phyloP scores from a whole-genome alignment of 2,888 invertebrate genomes.

The Catocala nupta region DNA sequence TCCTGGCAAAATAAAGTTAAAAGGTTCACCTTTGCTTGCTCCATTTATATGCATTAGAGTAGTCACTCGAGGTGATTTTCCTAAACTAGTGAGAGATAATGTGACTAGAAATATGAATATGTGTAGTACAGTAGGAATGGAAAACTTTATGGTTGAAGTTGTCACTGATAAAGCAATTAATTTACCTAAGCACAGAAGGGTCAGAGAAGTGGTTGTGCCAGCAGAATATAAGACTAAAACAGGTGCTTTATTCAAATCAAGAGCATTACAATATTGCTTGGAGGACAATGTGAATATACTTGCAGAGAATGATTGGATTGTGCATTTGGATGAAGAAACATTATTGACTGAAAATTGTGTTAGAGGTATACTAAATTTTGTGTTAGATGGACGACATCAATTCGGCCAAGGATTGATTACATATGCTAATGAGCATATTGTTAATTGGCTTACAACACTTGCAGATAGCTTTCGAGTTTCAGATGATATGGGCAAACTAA shows the following conservation, averaged over 20 bases:
- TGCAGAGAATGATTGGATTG: conserved; percentile 97
- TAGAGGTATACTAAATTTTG: conserved; percentile 96
- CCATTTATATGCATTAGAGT: conserved; percentile 98
- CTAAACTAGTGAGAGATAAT: conserved; percentile 95
- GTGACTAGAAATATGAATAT: conserved; percentile 95
- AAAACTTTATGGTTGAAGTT: conserved; percentile 98
- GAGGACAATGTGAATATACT: conserved; percentile 95
- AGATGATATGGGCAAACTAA: conserved; percentile 98
- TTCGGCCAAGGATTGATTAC: conserved; percentile 98
- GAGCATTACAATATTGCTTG: conserved; percentile 97
- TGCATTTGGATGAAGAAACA: conserved; percentile 99
- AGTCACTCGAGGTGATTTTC: conserved; percentile 97
- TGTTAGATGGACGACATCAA: conserved; percentile 96
- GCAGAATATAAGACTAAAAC: conserved; percentile 94
- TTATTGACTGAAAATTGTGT: conserved; percentile 96
- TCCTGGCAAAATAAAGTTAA: conserved; percentile 95
- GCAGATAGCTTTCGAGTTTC: conserved; percentile 98
- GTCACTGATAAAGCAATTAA: conserved; percentile 96
- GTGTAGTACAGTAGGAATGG: conserved; percentile 95
- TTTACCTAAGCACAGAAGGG: conserved; percentile 92
- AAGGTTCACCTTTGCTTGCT: conserved; percentile 96
- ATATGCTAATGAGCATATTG: conserved; percentile 98
- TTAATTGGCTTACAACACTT: conserved; percentile 98
- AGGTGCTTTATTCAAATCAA: conserved; percentile 97
- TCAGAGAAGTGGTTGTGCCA: conserved; percentile 96